Conservation (phyloP, 2,113 vertebrate species). For the Potamarius usumacintae region DNA sequence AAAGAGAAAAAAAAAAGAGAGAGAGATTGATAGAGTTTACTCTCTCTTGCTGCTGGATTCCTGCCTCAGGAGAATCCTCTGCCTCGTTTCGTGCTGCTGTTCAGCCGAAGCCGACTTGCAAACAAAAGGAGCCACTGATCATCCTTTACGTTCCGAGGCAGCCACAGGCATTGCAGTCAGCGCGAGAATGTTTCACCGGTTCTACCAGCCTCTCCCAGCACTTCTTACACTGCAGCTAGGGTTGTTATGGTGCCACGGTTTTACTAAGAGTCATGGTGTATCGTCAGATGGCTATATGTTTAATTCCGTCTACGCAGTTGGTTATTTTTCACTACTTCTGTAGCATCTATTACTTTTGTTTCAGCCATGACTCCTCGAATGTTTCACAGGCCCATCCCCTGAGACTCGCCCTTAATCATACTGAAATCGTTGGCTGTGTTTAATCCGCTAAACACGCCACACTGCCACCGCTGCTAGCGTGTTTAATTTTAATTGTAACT, state of each 20-base stretch:
- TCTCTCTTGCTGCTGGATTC: slow-evolving; percentile 10
- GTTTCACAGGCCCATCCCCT: neutral
- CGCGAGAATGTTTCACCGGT: neutral
- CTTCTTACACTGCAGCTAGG: neutral
- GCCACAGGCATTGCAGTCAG: neutral
- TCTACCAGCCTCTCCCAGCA: neutral
- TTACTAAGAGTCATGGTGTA: neutral
- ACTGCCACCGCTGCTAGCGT: neutral
- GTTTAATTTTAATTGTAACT: neutral
- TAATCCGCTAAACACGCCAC: neutral
- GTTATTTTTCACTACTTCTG: neutral
- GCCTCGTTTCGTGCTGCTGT: slow-evolving; percentile 14
- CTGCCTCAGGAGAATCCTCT: slow-evolving; percentile 17
- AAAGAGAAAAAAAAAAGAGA: neutral
- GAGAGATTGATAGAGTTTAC: neutral
- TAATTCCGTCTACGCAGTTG: neutral
- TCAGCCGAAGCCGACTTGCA: slow-evolving; percentile 15
- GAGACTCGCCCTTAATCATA: neutral
- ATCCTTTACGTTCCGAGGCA: slow-evolving; percentile 8
- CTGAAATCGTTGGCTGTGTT: neutral
- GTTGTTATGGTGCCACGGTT: neutral
- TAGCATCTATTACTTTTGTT: neutral
- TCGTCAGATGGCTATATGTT: neutral
- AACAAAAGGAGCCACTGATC: slow-evolving; percentile 37
- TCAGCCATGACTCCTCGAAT: neutral